Evolutionary conservation across 2,888 invertebrate species (phyloP), one percentile per base, ranked within the genome.

Genomic region (Drosophila nigricruria): DNA sequence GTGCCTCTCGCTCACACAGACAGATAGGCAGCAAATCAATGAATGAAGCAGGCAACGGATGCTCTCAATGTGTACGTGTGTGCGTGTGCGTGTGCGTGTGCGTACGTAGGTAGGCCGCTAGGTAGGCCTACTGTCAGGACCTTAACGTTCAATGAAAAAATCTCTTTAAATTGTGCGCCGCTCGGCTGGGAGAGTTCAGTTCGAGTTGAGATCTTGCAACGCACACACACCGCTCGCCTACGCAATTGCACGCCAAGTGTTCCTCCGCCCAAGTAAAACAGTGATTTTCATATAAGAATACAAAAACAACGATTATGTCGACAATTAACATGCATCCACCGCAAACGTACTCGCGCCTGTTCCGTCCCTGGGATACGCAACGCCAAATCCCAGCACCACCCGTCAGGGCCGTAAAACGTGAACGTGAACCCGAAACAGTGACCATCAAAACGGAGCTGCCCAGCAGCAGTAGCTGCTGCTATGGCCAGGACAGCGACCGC

Each of bases 301-400:
- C n/a, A 18, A 10, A 18, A 58, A 34, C 43, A 63, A 34, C 50
- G 54, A 71, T 64, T 74, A 92, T 92, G 92, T 89, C 92, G 66
- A 82, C 88, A 38, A 77, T 92, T 61, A 91, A 91, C 70, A 78
- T 90, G 73, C 89, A 91, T 70, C 92, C 92, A 49, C 93, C 93
- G 59, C 93, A 93, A 91, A 93, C 93, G 73, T 93, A 93, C 74
- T 94, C 94, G 47, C 93, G 95, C 82, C 92, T 95, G 23, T 95
- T 95, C 85, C 94, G 95, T 80, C 95, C 95, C 64, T 95, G 95
- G 95, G 95, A 95, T 91, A 93, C 93, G 73, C 93, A 89, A 70
- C 81, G 82, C 16, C 81, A 81, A 63, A 62, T 72, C 16, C 52
- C 79, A 45, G 65, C 78, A 12, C 59, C 77, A 18, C 38, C 79